Conservation (phyloP, 2,113 vertebrate species). For the Ranitomeya imitator region DNA sequence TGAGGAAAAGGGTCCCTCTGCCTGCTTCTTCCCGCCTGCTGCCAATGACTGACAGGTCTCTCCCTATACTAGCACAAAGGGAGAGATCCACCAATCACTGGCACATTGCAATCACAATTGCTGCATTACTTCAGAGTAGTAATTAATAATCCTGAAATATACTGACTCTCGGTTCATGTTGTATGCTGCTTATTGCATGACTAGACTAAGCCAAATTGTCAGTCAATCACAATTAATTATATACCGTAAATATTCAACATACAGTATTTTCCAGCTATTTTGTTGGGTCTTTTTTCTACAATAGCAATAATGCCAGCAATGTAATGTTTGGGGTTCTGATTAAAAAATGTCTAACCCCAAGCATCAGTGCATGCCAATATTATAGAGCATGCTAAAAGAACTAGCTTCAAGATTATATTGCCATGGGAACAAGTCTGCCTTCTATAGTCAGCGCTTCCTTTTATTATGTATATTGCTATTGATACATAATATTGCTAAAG, state of each 20-base stretch:
- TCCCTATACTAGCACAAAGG: too few relatives aligned
- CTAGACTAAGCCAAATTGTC: background rate
- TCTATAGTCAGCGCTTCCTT: background rate
- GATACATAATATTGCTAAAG: constrained; percentile 1
- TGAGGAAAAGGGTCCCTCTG: too few relatives aligned
- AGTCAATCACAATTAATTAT: background rate
- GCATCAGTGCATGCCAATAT: background rate
- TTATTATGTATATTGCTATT: background rate
- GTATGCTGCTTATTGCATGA: background rate
- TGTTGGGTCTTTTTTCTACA: background rate
- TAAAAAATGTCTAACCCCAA: background rate
- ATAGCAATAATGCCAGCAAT: background rate
- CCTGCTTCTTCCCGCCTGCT: too few relatives aligned
- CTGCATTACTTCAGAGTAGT: too few relatives aligned
- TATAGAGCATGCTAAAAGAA: background rate
- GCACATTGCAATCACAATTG: too few relatives aligned
- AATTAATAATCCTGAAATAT: background rate
- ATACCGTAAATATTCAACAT: background rate
- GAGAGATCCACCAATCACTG: too few relatives aligned
- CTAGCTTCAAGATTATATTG: background rate
- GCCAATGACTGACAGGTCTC: too few relatives aligned
- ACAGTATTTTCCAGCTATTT: background rate
- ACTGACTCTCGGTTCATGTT: background rate
- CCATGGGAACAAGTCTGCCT: background rate
- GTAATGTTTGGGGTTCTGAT: background rate